Conservation (phyloP, 1,140 invertebrate species). For the Cotesia typhae region DNA sequence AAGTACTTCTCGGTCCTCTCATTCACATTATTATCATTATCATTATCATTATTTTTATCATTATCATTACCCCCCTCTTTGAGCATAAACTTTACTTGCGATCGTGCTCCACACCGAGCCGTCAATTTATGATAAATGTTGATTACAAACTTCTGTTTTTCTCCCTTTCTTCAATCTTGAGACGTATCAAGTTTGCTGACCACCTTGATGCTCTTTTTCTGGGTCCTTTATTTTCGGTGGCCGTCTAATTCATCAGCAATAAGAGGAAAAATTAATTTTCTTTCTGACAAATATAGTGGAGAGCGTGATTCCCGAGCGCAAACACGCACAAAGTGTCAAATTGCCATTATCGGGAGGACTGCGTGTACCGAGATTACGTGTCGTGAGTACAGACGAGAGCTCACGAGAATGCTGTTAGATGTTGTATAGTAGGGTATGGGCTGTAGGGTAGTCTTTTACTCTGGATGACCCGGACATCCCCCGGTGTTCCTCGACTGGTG, state of each 20-base stretch:
- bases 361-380: constrained; percentile 39
- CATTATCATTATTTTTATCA: too few relatives aligned
- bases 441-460: constrained; percentile 5
- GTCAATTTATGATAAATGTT: constrained; percentile 17
- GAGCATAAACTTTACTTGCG: neutral
- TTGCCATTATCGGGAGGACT: constrained; percentile 37
- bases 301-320: neutral
- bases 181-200: neutral
- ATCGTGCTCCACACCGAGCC: neutral
- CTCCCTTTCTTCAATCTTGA: neutral
- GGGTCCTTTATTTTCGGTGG: neutral
- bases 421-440: constrained; percentile 15
- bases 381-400: constrained; percentile 36
- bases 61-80: too few relatives aligned
- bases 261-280: constrained; percentile 18
- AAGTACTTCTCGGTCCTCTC: neutral
- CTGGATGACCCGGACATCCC: constrained; percentile 42
- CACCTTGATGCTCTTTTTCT: neutral
- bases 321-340: constrained; percentile 24
- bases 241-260: neutral
- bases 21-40: constrained; percentile 3
- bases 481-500: constrained; percentile 19
- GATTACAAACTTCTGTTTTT: constrained; percentile 17
- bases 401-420: neutral
- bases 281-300: constrained; percentile 5